These are phyloP conservation scores for Phyllostomus discolor DNA, from an alignment of 2,113 vertebrate genomes.

Conservation along the genomic window DNA sequence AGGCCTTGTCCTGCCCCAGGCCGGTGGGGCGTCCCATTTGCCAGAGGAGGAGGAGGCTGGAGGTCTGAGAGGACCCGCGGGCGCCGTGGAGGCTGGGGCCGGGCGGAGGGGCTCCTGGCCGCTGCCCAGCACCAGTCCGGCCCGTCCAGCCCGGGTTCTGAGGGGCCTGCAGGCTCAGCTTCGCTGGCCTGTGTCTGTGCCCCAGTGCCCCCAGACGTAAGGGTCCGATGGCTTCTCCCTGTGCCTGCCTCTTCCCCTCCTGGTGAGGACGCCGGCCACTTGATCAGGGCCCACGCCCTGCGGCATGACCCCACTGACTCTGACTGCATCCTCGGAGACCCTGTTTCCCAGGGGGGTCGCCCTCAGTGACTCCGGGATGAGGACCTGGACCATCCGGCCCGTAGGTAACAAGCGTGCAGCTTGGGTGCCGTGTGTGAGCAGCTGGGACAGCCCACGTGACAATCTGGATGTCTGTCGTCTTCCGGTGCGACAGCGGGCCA, in stretches of 20 bases:
- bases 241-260: not conserved
- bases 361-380: fast-evolving
- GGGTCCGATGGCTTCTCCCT: not conserved
- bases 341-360: not conserved
- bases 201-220: not conserved
- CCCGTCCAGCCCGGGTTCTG: fast-evolving
- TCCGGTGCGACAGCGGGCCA: not conserved
- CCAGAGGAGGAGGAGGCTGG: not conserved
- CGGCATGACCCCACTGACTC: not conserved
- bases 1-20: not conserved
- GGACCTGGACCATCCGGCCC: fast-evolving
- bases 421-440: not conserved
- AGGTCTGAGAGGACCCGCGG: not conserved
- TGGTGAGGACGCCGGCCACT: not conserved
- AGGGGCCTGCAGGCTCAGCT: not conserved
- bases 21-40: not conserved
- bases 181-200: not conserved
- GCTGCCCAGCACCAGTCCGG: not conserved
- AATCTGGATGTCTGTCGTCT: not conserved
- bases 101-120: fast-evolving
- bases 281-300: not conserved
- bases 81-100: fast-evolving
- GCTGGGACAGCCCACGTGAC: fast-evolving
- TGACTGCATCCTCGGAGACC: not conserved
- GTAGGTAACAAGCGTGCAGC: fast-evolving